Base-by-base conservation (phyloP, 2,113 vertebrate genomes). In the Prunella himalayana region DNA sequence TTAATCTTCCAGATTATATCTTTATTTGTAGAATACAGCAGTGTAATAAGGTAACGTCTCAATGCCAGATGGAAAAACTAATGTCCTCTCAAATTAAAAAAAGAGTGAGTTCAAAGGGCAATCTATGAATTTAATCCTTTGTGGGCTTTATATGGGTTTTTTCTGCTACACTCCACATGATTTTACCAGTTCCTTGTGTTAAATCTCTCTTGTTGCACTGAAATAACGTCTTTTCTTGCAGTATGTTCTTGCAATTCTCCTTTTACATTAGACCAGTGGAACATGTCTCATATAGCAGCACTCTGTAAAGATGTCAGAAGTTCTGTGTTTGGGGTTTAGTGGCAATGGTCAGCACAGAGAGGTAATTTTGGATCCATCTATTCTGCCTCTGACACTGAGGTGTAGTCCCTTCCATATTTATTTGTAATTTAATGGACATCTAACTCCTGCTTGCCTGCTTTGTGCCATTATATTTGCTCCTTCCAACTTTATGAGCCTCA, bases 41-140 rank as follows among this genome's bases (percentile, higher is more conserved):
- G 35, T 86, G 39, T 84, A 94, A 78, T 85, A 90, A 91, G 69
- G 92, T 90, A 97, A 44, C 66, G 47, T 94, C 56, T 96, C 57
- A 61, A 75, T 51, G 31, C 54, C 85, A 84, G 78, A 93, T 88
- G 54, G 75, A 83, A 88, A 96, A 95, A 51, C 54, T 90, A 85
- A 84, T 63, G 89, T 65, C 31, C 7, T 61, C 30, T 96, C 51
- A 72, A 65, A 41, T 86, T 78, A 90, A 96, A 95, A 61, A 96
- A 87, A 49, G 35, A 94, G 19, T 56, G 69, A 83, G 82, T 94
- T 59, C 56, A 78, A 89, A 25, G 39, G 69, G 44, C 53, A 86
- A 9, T 83, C 79, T 89, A 41, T 94, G 44, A 88, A 82, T 97
- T 88, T 82, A 84, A 57, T 56, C 63, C 53, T 96, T 96, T 77